A percentile compares a stretch with the other conserved stretches of the same genome.
These are phyloP conservation scores for Sinocyclocheilus anophthalmus DNA, from an alignment of 2,113 vertebrate genomes.

Conservation along the genomic window DNA sequence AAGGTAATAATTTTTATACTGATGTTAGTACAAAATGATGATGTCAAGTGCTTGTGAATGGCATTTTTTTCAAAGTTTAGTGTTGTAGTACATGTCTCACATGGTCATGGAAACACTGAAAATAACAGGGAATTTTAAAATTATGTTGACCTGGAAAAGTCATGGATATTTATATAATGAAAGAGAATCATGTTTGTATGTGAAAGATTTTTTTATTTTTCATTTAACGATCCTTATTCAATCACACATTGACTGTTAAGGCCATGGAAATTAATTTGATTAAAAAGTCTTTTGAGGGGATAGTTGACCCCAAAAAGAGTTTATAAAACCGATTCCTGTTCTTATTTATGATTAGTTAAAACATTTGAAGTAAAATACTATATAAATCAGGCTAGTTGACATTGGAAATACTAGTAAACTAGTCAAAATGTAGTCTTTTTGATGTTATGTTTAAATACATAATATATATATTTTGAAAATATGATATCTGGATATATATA, in stretches of 20 bases:
- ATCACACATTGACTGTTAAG: not conserved
- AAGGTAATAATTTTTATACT: slow-evolving; percentile 79
- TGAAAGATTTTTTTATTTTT: not conserved
- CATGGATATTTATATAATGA: not conserved
- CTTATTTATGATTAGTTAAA: not conserved
- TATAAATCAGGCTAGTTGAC: not conserved
- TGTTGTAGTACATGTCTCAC: not conserved
- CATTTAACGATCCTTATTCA: no score
- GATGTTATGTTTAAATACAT: no score
- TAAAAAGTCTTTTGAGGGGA: not conserved
- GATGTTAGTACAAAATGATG: not conserved
- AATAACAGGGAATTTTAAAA: not conserved
- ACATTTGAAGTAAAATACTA: not conserved
- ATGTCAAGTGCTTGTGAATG: not conserved
- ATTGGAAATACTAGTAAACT: not conserved
- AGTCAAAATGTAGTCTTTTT: no score
- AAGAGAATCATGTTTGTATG: not conserved
- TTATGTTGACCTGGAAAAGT: not conserved
- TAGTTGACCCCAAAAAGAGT: not conserved
- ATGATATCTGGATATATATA: no score
- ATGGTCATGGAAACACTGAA: not conserved
- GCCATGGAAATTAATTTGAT: not conserved
- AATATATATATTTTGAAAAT: no score
- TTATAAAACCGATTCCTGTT: not conserved
- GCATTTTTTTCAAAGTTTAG: not conserved